phyloP scores from a whole-genome alignment of 2,113 vertebrate species.

The Ibidorhyncha struthersii region DNA sequence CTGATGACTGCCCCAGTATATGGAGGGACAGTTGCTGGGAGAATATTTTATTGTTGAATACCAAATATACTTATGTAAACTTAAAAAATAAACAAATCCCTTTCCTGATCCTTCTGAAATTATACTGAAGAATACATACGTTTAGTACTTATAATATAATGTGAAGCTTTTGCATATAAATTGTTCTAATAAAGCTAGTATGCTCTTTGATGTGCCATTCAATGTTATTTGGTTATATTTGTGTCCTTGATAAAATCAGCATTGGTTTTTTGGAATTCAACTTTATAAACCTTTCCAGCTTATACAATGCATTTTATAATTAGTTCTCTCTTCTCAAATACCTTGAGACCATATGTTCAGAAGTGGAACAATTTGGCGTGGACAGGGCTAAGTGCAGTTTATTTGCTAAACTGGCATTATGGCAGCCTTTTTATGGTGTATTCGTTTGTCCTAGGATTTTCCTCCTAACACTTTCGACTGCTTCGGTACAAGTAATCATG shows the following conservation, averaged over 20 bases:
- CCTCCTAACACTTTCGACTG: neutral
- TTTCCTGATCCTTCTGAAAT: conserved; percentile 20
- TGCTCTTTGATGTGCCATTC: conserved; percentile 33
- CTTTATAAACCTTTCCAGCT: neutral
- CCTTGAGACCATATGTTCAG: neutral
- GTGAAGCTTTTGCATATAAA: conserved; percentile 14
- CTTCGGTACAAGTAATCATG: neutral
- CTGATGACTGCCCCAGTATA: neutral
- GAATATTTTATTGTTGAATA: neutral
- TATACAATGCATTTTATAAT: conserved; percentile 2
- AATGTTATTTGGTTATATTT: conserved; percentile 22
- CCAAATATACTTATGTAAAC: neutral
- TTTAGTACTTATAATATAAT: neutral
- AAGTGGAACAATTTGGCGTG: neutral
- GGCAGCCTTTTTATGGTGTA: neutral
- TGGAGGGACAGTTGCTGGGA: neutral
- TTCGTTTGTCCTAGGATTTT: neutral
- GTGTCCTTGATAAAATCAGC: conserved; percentile 46
- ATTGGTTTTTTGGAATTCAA: neutral
- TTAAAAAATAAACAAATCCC: conserved; percentile 14
- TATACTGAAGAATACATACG: neutral
- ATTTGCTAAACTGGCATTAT: neutral
- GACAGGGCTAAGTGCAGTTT: neutral
- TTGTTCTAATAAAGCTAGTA: conserved; percentile 29
- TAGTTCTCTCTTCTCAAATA: neutral